Evolutionary conservation across 2,797 vertebrate species (phyloP).

Genomic region (Crax fasciolata): DNA sequence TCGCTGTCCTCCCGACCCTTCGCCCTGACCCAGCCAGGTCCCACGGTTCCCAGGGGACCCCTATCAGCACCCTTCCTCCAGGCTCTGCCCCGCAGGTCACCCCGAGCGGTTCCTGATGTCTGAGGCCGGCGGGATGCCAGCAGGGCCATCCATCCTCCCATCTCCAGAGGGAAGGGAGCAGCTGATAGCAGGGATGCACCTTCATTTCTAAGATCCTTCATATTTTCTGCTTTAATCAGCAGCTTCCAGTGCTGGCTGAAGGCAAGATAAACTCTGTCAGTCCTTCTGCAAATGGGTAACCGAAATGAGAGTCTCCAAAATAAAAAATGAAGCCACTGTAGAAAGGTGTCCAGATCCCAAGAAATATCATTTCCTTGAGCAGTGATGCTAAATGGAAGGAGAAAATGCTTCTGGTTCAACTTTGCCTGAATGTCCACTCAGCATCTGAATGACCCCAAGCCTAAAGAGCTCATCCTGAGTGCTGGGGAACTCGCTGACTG

Average conservation of each 20-base stretch:
- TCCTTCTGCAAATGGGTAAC: conserved; percentile 27
- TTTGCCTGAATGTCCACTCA: fast-evolving
- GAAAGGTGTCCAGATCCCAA: background rate
- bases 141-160: conserved; percentile 19
- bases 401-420: background rate
- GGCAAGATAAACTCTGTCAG: conserved; percentile 65
- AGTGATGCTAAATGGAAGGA: fast-evolving
- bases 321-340: background rate
- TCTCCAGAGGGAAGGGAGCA: background rate
- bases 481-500: fast-evolving
- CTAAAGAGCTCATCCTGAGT: background rate
- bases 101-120: background rate
- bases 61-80: fast-evolving
- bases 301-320: fast-evolving
- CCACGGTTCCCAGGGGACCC: fast-evolving
- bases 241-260: conserved; percentile 25
- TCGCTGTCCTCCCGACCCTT: background rate
- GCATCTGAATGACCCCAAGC: fast-evolving
- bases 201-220: background rate
- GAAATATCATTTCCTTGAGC: background rate
- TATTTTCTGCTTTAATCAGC: conserved; percentile 62
- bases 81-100: background rate
- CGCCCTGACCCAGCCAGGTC: background rate
- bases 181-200: background rate
- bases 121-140: background rate